phyloP scores from a whole-genome alignment of 2,113 vertebrate genomes.

The Sander lucioperca region DNA sequence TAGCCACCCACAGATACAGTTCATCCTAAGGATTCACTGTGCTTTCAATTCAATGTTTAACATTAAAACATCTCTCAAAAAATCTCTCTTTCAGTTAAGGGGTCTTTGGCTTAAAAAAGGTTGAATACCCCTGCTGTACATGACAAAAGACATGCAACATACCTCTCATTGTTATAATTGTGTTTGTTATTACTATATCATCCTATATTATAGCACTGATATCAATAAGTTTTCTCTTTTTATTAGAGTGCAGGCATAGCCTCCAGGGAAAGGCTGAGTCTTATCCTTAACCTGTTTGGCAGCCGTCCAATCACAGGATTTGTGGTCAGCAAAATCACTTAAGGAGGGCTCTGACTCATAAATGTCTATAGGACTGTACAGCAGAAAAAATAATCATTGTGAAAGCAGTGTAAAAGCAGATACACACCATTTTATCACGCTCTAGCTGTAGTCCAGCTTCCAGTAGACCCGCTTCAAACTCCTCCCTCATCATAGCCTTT shows the following conservation, averaged over 20 bases:
- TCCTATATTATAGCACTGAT: neutral
- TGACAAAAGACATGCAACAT: neutral
- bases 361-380: constrained; percentile 3
- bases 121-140: neutral
- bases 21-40: no score
- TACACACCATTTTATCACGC: constrained; percentile 88
- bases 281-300: constrained; percentile 60
- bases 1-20: no score
- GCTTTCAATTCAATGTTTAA: no score
- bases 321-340: constrained; percentile 24
- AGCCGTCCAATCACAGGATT: constrained; percentile 52
- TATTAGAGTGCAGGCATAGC: constrained; percentile 10
- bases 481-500: constrained; percentile 89
- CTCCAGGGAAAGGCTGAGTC: constrained; percentile 33
- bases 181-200: neutral
- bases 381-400: constrained; percentile 14
- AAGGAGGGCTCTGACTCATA: constrained; percentile 22
- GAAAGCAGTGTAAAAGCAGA: constrained; percentile 22
- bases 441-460: constrained; percentile 94
- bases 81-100: no score
- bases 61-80: no score
- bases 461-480: constrained; percentile 90
- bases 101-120: no score
- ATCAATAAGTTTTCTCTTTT: constrained; percentile 24
- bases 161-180: neutral